These are phyloP conservation scores for Yponomeuta cagnagella DNA, from an alignment of 2,888 invertebrate species.

Conservation along the genomic window DNA sequence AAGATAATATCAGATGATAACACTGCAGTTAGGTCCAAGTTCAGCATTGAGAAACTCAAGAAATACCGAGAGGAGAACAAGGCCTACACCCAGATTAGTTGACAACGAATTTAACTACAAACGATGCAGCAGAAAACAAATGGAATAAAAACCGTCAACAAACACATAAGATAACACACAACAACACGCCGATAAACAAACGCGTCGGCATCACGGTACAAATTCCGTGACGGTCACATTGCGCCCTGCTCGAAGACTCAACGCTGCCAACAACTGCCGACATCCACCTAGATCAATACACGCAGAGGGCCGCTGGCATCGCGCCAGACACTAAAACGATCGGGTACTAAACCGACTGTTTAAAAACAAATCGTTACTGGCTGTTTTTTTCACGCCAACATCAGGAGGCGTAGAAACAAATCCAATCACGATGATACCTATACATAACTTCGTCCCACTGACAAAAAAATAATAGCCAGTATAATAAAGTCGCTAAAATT, in stretches of 20 bases:
- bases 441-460: too few species aligned
- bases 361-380: conserved; percentile 23
- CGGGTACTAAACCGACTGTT: conserved; percentile 19
- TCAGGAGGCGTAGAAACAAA: neutral
- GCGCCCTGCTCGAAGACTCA: conserved; percentile 34
- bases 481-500: too few species aligned
- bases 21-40: too few species aligned
- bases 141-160: neutral
- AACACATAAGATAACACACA: conserved; percentile 9
- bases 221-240: conserved; percentile 35
- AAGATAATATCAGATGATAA: too few species aligned
- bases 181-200: neutral
- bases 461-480: too few species aligned
- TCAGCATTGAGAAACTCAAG: too few species aligned
- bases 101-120: too few species aligned
- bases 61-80: too few species aligned
- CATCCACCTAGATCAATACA: conserved; percentile 35
- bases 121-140: neutral
- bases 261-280: neutral
- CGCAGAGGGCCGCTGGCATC: conserved; percentile 42
- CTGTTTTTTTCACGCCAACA: conserved; percentile 32
- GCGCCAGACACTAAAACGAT: conserved; percentile 55
- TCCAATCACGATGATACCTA: too few species aligned
- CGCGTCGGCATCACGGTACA: conserved; percentile 7
- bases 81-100: too few species aligned